These are phyloP conservation scores for Heliconius charithonia DNA, from an alignment of 2,888 invertebrate genomes.

Conservation along the genomic window DNA sequence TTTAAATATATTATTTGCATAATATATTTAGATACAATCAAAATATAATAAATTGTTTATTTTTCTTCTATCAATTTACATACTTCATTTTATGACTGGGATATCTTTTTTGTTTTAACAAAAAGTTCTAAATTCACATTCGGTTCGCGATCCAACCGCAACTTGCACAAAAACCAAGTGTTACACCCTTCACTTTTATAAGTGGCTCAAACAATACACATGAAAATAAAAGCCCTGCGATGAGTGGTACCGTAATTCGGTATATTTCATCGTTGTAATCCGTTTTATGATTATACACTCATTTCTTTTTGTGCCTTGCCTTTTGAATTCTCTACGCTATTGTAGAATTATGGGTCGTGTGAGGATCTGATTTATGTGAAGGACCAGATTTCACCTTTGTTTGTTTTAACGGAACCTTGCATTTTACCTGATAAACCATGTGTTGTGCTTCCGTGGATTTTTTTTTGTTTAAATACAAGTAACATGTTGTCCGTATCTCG, in stretches of 20 bases:
- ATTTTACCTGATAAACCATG: constrained; percentile 38
- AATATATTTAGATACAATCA: background rate
- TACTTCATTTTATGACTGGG: background rate
- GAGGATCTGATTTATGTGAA: constrained; percentile 33
- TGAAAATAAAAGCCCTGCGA: constrained; percentile 52
- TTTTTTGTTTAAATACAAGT: constrained; percentile 44
- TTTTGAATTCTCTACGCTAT: constrained; percentile 54
- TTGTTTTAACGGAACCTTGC: constrained; percentile 38
- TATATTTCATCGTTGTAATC: constrained; percentile 52
- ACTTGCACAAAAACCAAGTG: constrained; percentile 23
- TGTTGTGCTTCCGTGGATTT: constrained; percentile 48
- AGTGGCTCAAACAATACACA: constrained; percentile 48
- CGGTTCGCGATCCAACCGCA: background rate
- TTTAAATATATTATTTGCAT: background rate
- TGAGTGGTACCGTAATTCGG: constrained; percentile 41
- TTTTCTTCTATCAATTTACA: background rate
- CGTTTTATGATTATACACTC: constrained; percentile 54
- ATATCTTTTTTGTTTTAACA: background rate
- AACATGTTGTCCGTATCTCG: background rate
- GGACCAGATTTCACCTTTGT: constrained; percentile 35
- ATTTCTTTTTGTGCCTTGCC: constrained; percentile 50
- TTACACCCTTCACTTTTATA: constrained; percentile 37
- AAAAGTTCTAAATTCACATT: background rate
- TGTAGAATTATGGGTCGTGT: constrained; percentile 35
- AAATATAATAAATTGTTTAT: background rate